phyloP scores from a whole-genome alignment of 2,888 invertebrate species.

The Ormyrus labotus region DNA sequence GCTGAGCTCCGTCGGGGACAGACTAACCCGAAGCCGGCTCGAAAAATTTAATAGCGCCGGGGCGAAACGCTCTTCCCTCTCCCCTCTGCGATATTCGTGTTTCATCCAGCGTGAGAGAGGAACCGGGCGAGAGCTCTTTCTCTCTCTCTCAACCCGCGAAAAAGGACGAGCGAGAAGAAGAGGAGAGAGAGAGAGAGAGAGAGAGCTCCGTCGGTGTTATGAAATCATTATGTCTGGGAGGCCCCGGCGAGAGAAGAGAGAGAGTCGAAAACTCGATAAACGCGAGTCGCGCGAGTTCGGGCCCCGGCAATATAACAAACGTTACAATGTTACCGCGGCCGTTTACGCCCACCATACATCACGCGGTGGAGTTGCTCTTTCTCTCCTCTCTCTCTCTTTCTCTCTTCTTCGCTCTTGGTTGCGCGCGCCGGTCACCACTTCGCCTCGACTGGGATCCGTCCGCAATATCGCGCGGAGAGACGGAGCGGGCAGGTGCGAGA shows the following conservation, averaged over 20 bases:
- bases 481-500: conserved; percentile 7
- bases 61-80: conserved; percentile 4
- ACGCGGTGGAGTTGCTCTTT: conserved; percentile 62
- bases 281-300: conserved; percentile 58
- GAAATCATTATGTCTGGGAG: conserved; percentile 41
- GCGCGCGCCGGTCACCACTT: not conserved
- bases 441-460: not conserved
- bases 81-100: not conserved
- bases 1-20: conserved; percentile 26
- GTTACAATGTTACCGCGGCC: conserved; percentile 70
- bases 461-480: too few relatives aligned
- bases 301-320: conserved; percentile 69
- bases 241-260: conserved; percentile 2
- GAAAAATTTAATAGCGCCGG: conserved; percentile 33
- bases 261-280: conserved; percentile 55
- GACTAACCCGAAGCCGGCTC: conserved; percentile 6
- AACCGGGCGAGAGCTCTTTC: too few relatives aligned
- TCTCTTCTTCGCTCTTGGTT: conserved; percentile 15
- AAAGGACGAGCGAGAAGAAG: not conserved
- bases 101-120: not conserved
- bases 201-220: conserved; percentile 25
- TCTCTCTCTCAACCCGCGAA: too few relatives aligned
- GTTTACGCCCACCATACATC: conserved; percentile 72
- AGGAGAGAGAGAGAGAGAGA: not conserved
- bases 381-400: conserved; percentile 14